Base-by-base conservation (phyloP, 2,888 invertebrate species). In the Frankliniella fusca region DNA sequence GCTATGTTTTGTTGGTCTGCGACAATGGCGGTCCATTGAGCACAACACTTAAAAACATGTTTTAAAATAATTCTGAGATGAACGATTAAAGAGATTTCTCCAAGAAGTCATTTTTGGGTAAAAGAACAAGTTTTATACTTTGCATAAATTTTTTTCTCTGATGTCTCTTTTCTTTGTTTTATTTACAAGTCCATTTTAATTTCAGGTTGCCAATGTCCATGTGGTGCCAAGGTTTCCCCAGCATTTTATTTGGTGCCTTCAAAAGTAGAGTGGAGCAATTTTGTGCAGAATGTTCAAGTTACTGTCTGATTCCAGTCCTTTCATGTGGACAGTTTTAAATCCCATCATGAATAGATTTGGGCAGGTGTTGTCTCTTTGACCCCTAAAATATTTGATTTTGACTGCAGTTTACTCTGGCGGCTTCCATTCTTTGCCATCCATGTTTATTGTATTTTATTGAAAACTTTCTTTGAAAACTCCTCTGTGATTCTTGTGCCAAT, bases 171-270 rank as follows among this genome's bases (percentile, higher is more conserved):
- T 49, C 15, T 12, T 8, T 27, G 80, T 81, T 20, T 48, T 10
- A 15, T 81, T 48, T 82, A 20, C 27, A 81, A 83, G 65, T 65
- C 38, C 70, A 79, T 83, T 83, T 84, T 82, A 83, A 83, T 88
- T 87, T 61, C 89, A 92, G 95, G 96, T 82, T 96, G 95, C 86
- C 93, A 94, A 85, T 97, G 97, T 88, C 95, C 96, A 0, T 97
- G 97, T 88, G 96, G 96, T 0, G 93, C 93, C 84, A 95, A 95
- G 88, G 94, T 97, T 83, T 94, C 95, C 20, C 97, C 97, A 0
- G 95, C 96, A 48, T 97, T 97, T 90, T 97, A 97, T 89, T 90
- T 97, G 85, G 94, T 95, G 86, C 95, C 95, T 70, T 95, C 95
- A 80, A 96, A 96, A 90, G 95, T 97, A 84, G 97, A 97, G 88